phyloP scores from a whole-genome alignment of 2,113 vertebrate genomes.

The Columba janthina region DNA sequence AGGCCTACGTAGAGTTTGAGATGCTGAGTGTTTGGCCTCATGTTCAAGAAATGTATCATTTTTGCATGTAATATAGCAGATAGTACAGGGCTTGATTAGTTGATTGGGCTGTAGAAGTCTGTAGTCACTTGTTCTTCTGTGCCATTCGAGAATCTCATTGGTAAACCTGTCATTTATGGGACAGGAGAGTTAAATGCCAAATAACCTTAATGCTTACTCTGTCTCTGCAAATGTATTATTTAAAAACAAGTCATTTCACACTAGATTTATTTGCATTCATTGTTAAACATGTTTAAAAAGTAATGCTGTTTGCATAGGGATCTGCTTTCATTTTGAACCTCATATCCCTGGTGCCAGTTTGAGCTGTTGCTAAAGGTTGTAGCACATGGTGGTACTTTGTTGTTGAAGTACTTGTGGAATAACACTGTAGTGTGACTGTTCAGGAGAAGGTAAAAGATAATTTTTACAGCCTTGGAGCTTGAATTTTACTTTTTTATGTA shows the following conservation, averaged over 20 bases:
- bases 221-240: neutral
- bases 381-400: neutral
- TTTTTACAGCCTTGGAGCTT: neutral
- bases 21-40: neutral
- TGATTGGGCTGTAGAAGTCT: neutral
- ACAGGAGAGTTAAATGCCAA: neutral
- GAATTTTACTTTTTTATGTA: neutral
- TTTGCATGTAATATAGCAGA: neutral
- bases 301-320: neutral
- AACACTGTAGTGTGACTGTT: neutral
- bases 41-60: neutral
- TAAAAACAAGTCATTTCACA: neutral
- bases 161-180: neutral
- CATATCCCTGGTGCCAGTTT: neutral
- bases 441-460: neutral
- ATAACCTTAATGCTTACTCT: neutral
- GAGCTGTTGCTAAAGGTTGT: neutral
- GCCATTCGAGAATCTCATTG: neutral
- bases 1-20: neutral
- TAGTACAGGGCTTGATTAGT: neutral
- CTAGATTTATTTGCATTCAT: neutral
- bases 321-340: neutral
- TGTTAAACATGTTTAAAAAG: constrained; percentile 34
- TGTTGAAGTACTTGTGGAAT: neutral
- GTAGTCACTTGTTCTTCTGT: neutral